These are phyloP conservation scores for Cataglyphis albicans DNA, from an alignment of 2,888 invertebrate genomes.

Conservation along the genomic window DNA sequence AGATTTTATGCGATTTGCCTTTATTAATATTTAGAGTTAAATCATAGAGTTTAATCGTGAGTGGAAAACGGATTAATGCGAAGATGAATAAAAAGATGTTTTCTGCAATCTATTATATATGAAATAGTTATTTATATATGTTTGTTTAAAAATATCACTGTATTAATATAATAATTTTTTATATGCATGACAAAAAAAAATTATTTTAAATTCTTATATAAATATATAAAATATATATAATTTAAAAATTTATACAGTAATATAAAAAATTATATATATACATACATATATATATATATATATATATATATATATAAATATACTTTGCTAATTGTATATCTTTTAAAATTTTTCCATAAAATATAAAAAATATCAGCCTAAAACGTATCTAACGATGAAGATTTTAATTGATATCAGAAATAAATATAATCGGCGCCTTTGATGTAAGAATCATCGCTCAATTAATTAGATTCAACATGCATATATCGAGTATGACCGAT, in stretches of 20 bases:
- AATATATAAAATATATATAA: background rate
- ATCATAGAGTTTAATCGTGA: background rate
- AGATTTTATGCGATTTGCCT: conserved; percentile 4
- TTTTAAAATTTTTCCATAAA: background rate
- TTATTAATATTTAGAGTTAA: background rate
- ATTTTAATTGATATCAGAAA: conserved; percentile 13
- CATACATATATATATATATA: no score
- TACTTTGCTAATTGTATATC: background rate
- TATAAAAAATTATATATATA: background rate
- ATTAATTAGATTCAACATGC: conserved; percentile 42
- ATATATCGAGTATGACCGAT: conserved; percentile 37
- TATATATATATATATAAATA: background rate
- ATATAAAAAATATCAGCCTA: background rate
- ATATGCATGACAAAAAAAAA: background rate
- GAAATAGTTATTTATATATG: background rate
- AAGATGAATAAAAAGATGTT: background rate
- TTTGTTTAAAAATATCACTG: background rate
- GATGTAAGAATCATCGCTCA: conserved; percentile 42
- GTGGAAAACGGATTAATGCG: background rate
- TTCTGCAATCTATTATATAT: background rate
- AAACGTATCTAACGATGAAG: background rate
- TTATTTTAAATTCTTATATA: background rate
- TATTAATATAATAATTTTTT: background rate
- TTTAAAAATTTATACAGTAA: background rate
- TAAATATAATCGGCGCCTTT: conserved; percentile 23